Percentiles rank a stretch among this genome's conserved stretches.
These are phyloP conservation scores for Platygyra sinensis DNA, from an alignment of 64 coral and sea anemone genomes.

Conservation along the genomic window DNA sequence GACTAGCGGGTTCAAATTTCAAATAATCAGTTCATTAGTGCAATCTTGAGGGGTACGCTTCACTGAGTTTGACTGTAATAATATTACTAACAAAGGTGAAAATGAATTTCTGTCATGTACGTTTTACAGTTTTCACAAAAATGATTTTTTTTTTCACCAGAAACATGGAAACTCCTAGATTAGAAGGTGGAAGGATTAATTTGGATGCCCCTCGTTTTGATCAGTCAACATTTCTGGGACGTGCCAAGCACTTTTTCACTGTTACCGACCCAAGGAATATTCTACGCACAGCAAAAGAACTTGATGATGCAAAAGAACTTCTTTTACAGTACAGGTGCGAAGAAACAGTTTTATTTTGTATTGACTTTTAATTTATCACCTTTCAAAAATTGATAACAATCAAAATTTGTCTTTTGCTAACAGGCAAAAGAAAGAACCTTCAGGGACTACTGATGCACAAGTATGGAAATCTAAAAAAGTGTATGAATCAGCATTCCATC, in stretches of 20 bases:
- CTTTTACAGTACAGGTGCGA: conserved; percentile 87
- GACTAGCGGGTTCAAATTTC: no score
- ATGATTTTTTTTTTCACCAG: background rate
- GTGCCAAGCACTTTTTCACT: conserved; percentile 98
- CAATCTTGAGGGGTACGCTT: no score
- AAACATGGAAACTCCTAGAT: conserved; percentile 77
- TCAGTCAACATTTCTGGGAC: conserved; percentile 84
- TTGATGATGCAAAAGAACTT: conserved; percentile 88
- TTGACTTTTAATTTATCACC: no score
- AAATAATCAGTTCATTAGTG: no score
- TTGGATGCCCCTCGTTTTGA: conserved; percentile 90
- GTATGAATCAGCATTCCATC: conserved; percentile 97
- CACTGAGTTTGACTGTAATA: no score
- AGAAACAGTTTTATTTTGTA: no score
- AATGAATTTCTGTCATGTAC: background rate
- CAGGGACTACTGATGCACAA: conserved; percentile 85
- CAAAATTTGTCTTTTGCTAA: background rate
- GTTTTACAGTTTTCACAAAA: background rate
- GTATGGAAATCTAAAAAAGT: conserved; percentile 90
- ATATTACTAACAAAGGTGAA: background rate
- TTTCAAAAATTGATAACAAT: no score
- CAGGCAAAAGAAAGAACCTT: conserved; percentile 83
- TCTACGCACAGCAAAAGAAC: conserved; percentile 72
- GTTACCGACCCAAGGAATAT: conserved; percentile 96
- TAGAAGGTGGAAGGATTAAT: conserved; percentile 81